phyloP scores from a whole-genome alignment of 2,888 invertebrate species.

The Sphaerophoria taeniata region DNA sequence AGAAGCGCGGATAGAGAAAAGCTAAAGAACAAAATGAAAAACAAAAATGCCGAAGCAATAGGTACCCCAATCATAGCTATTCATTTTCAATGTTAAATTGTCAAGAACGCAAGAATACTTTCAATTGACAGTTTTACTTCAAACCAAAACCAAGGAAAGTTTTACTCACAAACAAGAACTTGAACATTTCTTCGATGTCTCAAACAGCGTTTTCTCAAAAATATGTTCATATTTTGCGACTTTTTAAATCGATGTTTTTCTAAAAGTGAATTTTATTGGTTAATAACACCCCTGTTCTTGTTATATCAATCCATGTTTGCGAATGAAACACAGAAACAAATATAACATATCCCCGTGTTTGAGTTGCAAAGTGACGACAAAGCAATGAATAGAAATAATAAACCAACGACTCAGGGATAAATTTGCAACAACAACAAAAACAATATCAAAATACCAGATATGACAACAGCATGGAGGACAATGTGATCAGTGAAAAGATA shows the following conservation, averaged over 20 bases:
- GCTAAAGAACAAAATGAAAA: too few relatives aligned
- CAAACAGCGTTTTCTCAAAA: too few relatives aligned
- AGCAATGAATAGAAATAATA: slow-evolving; percentile 66
- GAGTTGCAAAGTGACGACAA: slow-evolving; percentile 58
- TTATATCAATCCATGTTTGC: not conserved
- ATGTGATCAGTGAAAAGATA: slow-evolving; percentile 7
- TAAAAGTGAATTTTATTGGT: not conserved
- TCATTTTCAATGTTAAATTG: too few relatives aligned
- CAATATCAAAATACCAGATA: slow-evolving; percentile 36
- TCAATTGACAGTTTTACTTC: too few relatives aligned
- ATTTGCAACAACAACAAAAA: slow-evolving; percentile 18
- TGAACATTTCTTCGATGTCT: too few relatives aligned
- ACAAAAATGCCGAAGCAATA: too few relatives aligned
- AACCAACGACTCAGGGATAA: slow-evolving; percentile 28
- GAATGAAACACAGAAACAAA: not conserved
- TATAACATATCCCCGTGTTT: slow-evolving; percentile 54
- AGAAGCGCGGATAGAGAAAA: too few relatives aligned
- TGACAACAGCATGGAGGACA: slow-evolving; percentile 45
- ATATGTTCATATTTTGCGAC: too few relatives aligned
- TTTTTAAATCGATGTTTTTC: not conserved
- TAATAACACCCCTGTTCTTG: not conserved
- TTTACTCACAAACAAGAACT: too few relatives aligned
- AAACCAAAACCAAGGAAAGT: too few relatives aligned
- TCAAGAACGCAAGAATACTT: too few relatives aligned
- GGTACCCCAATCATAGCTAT: too few relatives aligned